Conservation (phyloP, 1,140 invertebrate species). For the Diachasmimorpha longicaudata region DNA sequence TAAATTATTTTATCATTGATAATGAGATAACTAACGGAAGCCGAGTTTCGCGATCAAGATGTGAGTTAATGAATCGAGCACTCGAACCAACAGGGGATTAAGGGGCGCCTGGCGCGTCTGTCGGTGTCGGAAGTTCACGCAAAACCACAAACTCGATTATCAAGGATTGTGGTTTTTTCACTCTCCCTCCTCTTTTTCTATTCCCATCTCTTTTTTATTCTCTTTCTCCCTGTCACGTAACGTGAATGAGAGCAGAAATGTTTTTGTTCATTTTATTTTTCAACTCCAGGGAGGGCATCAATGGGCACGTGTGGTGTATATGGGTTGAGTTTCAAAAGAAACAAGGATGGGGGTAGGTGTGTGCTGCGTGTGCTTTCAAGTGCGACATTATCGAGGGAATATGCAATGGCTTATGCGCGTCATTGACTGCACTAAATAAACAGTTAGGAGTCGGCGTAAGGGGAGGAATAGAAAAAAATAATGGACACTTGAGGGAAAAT, state of each 20-base stretch:
- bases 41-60: background rate
- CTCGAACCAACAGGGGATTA: background rate
- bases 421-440: background rate
- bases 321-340: background rate
- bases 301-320: background rate
- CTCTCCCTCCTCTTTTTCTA: background rate
- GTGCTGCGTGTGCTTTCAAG: background rate
- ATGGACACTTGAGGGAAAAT: background rate
- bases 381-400: slow-evolving; percentile 22
- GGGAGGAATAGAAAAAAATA: background rate
- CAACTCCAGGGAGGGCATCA: background rate
- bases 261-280: background rate
- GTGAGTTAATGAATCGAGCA: background rate
- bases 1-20: background rate
- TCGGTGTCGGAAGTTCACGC: background rate
- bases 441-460: background rate
- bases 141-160: slow-evolving; percentile 12
- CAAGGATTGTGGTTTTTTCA: slow-evolving; percentile 1
- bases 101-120: background rate
- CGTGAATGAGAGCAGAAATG: background rate
- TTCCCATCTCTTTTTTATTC: background rate
- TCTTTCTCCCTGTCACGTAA: background rate
- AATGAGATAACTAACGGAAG: background rate
- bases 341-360: background rate
- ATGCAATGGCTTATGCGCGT: slow-evolving; percentile 20